phyloP scores from a whole-genome alignment of 2,113 vertebrate species.

The human region DNA sequence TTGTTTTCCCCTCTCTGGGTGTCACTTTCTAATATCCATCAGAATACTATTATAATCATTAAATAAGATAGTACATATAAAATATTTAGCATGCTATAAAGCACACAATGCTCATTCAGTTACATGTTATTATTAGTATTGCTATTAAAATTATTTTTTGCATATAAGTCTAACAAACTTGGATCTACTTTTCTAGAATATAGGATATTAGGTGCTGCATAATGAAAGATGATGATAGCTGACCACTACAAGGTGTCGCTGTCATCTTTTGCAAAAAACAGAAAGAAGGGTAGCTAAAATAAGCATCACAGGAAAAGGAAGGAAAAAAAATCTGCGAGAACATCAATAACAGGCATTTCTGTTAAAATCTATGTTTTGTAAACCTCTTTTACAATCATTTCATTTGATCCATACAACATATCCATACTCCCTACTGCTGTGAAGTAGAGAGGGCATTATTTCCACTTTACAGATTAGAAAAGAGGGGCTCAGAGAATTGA shows the following conservation, averaged over 20 bases:
- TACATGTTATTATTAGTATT: background rate
- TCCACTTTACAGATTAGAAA: background rate
- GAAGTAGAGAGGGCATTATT: background rate
- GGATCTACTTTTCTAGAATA: background rate
- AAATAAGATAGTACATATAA: background rate
- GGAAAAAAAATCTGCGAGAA: background rate
- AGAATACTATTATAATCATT: background rate
- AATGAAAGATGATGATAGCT: background rate
- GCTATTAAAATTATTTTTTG: slow-evolving; percentile 36
- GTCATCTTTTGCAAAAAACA: background rate
- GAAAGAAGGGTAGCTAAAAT: background rate
- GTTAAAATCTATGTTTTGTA: background rate
- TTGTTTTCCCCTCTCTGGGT: background rate
- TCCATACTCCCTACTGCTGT: background rate
- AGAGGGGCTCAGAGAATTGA: background rate
- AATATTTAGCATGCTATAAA: background rate
- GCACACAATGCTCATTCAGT: background rate
- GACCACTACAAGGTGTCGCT: background rate
- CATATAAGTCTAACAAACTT: background rate
- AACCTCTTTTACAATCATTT: background rate
- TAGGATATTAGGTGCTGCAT: background rate
- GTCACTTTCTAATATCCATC: background rate
- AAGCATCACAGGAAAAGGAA: background rate
- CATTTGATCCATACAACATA: background rate
- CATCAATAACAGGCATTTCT: background rate